phyloP scores from a whole-genome alignment of 1,140 invertebrate species.

The Diorhabda carinulata region DNA sequence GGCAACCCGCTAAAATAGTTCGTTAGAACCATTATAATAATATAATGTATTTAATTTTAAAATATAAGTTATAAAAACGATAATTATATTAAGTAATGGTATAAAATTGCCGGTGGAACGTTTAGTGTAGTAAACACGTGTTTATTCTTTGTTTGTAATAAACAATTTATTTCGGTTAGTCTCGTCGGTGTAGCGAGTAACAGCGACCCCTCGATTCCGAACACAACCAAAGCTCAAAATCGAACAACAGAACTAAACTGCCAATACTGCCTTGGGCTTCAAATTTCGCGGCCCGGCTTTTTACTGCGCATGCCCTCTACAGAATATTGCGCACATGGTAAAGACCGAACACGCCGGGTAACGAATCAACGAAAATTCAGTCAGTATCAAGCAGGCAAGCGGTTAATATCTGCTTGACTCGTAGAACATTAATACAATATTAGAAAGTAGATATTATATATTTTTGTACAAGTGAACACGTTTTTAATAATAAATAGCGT shows the following conservation, averaged over 20 bases:
- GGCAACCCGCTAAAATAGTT: no score
- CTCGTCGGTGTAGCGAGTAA: not conserved
- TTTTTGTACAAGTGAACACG: conserved; percentile 43
- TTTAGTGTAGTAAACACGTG: conserved; percentile 32
- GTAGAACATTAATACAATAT: conserved; percentile 14
- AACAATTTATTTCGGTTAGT: conserved; percentile 17
- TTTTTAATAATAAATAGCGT: conserved; percentile 40
- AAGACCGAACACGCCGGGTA: conserved; percentile 23
- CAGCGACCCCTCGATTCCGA: conserved; percentile 1
- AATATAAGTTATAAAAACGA: no score
- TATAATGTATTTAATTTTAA: no score
- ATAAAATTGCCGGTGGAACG: conserved; percentile 22
- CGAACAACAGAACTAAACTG: conserved; percentile 8
- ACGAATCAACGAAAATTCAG: conserved; percentile 35
- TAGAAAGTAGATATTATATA: conserved; percentile 34
- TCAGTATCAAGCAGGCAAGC: conserved; percentile 44
- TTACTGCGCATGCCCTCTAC: conserved; percentile 12
- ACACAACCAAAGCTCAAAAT: conserved; percentile 5
- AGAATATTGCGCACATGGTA: conserved; percentile 42
- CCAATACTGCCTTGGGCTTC: conserved; percentile 24
- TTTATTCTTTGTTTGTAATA: conserved; percentile 33
- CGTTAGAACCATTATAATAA: no score
- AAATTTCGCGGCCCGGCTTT: conserved; percentile 35
- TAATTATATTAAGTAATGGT: no score
- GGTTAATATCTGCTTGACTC: conserved; percentile 30